A percentile compares a stretch with the other conserved stretches of the same genome.
Evolutionary conservation across 2,888 invertebrate genomes (phyloP).

Genomic region (Dryadula phaetusa): DNA sequence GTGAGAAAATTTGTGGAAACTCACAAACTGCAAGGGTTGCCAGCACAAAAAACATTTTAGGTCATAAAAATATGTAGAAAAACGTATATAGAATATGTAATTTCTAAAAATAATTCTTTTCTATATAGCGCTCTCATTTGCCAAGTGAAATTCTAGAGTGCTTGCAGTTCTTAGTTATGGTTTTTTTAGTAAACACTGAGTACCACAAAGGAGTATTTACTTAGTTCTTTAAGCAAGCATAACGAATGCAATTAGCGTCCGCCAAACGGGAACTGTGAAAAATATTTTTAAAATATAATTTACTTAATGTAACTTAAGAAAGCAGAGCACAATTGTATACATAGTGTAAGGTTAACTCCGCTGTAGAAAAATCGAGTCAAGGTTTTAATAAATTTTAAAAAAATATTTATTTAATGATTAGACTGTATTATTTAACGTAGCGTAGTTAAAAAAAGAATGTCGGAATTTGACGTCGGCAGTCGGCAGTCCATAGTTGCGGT

Average conservation of each 20-base stretch:
- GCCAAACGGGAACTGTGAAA: slow-evolving; percentile 34
- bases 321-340: slow-evolving; percentile 1
- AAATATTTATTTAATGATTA: no score
- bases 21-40: slow-evolving; percentile 4
- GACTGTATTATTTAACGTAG: no score
- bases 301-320: background rate
- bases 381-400: background rate
- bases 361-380: background rate
- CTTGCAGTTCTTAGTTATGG: slow-evolving; percentile 17
- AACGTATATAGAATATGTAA: slow-evolving; percentile 11
- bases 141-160: slow-evolving; percentile 15
- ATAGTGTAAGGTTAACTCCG: background rate
- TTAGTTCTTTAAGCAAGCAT: slow-evolving; percentile 41
- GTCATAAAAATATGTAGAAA: slow-evolving; percentile 19
- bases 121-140: slow-evolving; percentile 14
- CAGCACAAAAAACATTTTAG: slow-evolving; percentile 13
- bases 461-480: no score
- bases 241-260: slow-evolving; percentile 43
- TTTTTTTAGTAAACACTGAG: slow-evolving; percentile 38
- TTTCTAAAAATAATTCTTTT: slow-evolving; percentile 26
- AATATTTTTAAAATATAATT: slow-evolving; percentile 30
- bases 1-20: background rate
- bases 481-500: no score
- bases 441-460: no score
- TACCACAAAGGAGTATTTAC: slow-evolving; percentile 40